These are phyloP conservation scores for Unio pictorum DNA, from an alignment of 2,888 invertebrate genomes.

Conservation along the genomic window DNA sequence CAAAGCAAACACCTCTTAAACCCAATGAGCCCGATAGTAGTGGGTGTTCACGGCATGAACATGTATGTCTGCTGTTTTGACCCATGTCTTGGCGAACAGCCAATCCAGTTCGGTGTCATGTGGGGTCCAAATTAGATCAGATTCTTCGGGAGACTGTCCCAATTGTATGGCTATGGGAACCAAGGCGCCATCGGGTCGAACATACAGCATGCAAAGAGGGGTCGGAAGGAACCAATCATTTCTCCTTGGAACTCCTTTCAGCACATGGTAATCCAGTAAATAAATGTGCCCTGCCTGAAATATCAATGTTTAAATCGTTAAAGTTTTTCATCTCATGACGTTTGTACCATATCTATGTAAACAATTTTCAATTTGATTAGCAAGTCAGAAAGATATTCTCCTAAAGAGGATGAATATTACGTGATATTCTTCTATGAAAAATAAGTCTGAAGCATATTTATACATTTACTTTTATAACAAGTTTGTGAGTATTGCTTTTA, in stretches of 20 bases:
- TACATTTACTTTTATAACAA: too few species aligned
- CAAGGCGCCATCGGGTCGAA: conserved; percentile 17
- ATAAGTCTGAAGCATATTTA: too few species aligned
- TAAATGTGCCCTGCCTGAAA: conserved; percentile 32
- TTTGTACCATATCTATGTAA: too few species aligned
- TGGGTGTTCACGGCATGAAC: too few species aligned
- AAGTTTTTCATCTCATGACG: too few species aligned
- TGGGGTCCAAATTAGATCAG: conserved; percentile 35
- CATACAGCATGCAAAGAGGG: conserved; percentile 31
- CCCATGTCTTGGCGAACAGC: conserved; percentile 26
- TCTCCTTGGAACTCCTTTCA: conserved; percentile 15
- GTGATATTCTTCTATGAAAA: too few species aligned
- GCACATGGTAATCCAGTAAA: conserved; percentile 23
- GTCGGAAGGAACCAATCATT: conserved; percentile 13
- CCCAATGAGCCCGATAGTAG: too few species aligned
- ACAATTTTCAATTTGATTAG: too few species aligned
- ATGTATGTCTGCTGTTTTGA: conserved; percentile 30
- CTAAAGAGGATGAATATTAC: too few species aligned
- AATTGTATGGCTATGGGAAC: conserved; percentile 36
- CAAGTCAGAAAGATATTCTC: too few species aligned
- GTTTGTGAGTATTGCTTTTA: too few species aligned
- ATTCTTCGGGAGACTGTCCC: conserved; percentile 17
- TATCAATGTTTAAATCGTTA: background rate
- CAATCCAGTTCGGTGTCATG: conserved; percentile 26
- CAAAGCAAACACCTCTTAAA: too few species aligned